Conservation (phyloP, 2,113 vertebrate species). For the Notechis scutatus region DNA sequence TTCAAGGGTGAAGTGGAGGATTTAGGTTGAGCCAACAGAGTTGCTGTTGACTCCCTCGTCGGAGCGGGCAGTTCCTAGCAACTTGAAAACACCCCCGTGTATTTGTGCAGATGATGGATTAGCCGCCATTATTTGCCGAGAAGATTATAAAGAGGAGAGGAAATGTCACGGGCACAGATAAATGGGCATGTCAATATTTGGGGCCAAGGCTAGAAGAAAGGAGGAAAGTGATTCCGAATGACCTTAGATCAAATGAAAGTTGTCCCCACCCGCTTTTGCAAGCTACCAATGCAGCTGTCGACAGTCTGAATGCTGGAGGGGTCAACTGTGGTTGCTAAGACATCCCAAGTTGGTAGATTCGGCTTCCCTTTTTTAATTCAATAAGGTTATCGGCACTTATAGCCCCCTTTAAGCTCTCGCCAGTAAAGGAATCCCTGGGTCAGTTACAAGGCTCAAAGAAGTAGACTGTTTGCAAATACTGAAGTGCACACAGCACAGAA, state of each 20-base stretch:
- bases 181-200: conserved; percentile 53
- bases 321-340: conserved; percentile 61
- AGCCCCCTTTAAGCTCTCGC: neutral
- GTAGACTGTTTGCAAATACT: conserved; percentile 47
- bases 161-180: conserved; percentile 53
- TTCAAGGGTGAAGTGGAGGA: conserved; percentile 18
- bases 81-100: neutral
- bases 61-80: conserved; percentile 5
- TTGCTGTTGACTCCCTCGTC: conserved; percentile 13
- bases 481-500: neutral
- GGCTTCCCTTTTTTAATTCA: conserved; percentile 52
- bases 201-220: conserved; percentile 40
- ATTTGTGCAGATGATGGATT: conserved; percentile 29
- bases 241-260: neutral
- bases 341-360: conserved; percentile 28
- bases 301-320: conserved; percentile 47
- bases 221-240: conserved; percentile 18
- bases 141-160: conserved; percentile 46
- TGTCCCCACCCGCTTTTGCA: conserved; percentile 3
- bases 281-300: conserved; percentile 49
- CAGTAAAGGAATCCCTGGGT: neutral
- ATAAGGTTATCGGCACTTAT: neutral
- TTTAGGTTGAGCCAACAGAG: conserved; percentile 5
- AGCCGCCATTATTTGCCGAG: conserved; percentile 44
- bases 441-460: neutral